Evolutionary conservation across 2,888 invertebrate genomes (phyloP).

Genomic region (Standfussiana lucernea): DNA sequence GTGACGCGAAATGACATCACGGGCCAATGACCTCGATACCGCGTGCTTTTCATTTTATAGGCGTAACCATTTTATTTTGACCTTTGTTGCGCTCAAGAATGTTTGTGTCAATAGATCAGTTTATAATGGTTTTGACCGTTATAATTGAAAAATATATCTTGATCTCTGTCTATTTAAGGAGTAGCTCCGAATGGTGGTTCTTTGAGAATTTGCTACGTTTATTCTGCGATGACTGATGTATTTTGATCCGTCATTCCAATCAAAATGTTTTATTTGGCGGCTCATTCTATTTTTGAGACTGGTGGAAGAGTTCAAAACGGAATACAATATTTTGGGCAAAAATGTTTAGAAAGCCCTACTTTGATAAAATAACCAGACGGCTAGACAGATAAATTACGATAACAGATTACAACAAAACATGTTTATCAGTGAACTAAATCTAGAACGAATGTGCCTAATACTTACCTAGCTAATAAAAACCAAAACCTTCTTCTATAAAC

Average conservation of each 20-base stretch:
- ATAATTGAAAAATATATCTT: slow-evolving; percentile 57
- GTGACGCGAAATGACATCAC: slow-evolving; percentile 68
- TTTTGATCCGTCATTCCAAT: slow-evolving; percentile 43
- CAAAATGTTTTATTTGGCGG: slow-evolving; percentile 24
- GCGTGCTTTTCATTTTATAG: slow-evolving; percentile 66
- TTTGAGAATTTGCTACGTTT: slow-evolving; percentile 33
- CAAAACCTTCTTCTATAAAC: slow-evolving; percentile 5
- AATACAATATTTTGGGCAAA: background rate
- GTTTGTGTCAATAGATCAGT: slow-evolving; percentile 52
- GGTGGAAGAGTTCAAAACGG: slow-evolving; percentile 11
- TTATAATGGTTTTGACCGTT: slow-evolving; percentile 57
- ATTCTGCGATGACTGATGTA: slow-evolving; percentile 34
- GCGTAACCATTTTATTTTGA: slow-evolving; percentile 62
- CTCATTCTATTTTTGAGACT: slow-evolving; percentile 29
- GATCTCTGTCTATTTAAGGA: slow-evolving; percentile 41
- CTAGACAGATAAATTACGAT: slow-evolving; percentile 41
- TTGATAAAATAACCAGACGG: slow-evolving; percentile 33
- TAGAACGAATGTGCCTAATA: slow-evolving; percentile 22
- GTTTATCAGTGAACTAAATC: slow-evolving; percentile 47
- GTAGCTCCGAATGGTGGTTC: slow-evolving; percentile 37
- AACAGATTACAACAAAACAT: slow-evolving; percentile 12
- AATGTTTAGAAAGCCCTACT: background rate
- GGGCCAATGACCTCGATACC: slow-evolving; percentile 67
- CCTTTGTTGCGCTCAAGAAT: slow-evolving; percentile 43
- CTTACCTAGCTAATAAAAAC: background rate